Percentiles rank a stretch among this genome's conserved stretches.
These are phyloP conservation scores for Pentalonia nigronervosa DNA, from an alignment of 1,140 invertebrate species.

Conservation along the genomic window DNA sequence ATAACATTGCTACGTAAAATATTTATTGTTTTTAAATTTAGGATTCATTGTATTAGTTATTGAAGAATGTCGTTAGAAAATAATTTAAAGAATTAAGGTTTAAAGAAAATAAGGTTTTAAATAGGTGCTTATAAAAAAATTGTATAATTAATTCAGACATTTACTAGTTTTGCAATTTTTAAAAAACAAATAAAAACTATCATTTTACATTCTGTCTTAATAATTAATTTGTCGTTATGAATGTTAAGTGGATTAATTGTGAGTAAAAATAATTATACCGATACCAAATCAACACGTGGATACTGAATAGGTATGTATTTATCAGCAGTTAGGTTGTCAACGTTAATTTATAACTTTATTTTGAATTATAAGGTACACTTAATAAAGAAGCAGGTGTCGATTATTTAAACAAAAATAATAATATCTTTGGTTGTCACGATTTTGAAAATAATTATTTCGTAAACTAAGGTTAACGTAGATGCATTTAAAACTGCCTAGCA, in stretches of 20 bases:
- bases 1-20: neutral
- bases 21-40: neutral
- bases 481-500: neutral
- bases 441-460: constrained; percentile 13
- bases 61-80: neutral
- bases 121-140: neutral
- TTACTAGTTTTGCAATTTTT: neutral
- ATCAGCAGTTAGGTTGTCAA: neutral
- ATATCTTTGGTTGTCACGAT: constrained; percentile 11
- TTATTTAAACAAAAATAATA: constrained; percentile 15
- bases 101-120: too few species aligned
- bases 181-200: neutral
- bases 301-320: neutral
- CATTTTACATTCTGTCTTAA: neutral
- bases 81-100: too few species aligned
- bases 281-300: neutral
- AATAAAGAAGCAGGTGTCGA: neutral
- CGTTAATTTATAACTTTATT: neutral
- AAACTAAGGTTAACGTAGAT: neutral
- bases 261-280: neutral
- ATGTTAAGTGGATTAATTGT: neutral
- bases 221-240: neutral
- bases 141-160: neutral
- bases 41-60: too few species aligned
- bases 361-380: neutral